Conservation (phyloP, 2,797 vertebrate species). For the Hephaestus fuliginosus region DNA sequence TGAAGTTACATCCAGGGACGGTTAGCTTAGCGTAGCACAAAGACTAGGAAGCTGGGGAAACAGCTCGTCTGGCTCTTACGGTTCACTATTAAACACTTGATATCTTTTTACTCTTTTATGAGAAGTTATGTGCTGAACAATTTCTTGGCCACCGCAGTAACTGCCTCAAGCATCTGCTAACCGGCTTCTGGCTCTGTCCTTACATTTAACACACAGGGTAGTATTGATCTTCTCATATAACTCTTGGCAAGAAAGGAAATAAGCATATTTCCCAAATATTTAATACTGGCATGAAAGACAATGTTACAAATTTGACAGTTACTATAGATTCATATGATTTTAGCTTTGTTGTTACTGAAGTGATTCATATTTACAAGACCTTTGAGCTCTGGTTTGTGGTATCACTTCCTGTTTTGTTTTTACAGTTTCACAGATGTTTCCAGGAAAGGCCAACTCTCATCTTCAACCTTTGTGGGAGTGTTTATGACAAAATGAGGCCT, state of each 20-base stretch:
- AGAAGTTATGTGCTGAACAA: neutral
- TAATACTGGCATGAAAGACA: neutral
- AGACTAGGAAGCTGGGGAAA: too few species aligned
- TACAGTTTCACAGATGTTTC: neutral
- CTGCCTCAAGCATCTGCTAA: neutral
- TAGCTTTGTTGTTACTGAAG: too few species aligned
- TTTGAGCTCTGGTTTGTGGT: neutral
- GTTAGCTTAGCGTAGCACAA: too few species aligned
- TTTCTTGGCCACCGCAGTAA: neutral
- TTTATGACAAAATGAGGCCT: neutral
- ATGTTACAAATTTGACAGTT: neutral
- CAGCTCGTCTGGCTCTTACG: too few species aligned
- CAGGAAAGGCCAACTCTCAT: neutral
- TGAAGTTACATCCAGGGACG: too few species aligned
- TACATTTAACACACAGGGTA: neutral
- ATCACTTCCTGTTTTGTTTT: neutral
- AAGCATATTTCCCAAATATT: neutral
- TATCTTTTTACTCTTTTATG: neutral
- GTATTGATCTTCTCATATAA: conserved; percentile 1
- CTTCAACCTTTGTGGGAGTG: neutral
- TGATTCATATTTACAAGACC: neutral
- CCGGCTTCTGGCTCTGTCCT: neutral
- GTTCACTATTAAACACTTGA: too few species aligned
- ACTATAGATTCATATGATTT: neutral
- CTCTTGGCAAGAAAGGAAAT: neutral